A percentile compares a stretch with the other conserved stretches of the same genome.
Evolutionary conservation across 2,888 invertebrate genomes (phyloP).

Genomic region (Drosophila tripunctata): DNA sequence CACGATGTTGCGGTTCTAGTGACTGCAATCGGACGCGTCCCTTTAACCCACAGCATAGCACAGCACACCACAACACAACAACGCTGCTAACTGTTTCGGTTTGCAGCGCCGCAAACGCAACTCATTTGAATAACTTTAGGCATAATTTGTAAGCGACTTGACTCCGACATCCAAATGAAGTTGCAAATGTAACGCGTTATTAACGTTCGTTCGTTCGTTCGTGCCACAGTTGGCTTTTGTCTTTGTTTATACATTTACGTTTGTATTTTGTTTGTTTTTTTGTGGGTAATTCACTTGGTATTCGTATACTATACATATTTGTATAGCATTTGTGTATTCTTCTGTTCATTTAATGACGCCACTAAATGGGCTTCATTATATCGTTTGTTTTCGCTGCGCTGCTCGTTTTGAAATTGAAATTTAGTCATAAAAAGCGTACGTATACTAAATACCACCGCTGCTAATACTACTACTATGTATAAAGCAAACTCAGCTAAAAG

Average conservation of each 20-base stretch:
- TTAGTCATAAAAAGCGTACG: slow-evolving; percentile 65
- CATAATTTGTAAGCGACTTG: slow-evolving; percentile 75
- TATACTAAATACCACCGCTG: too few relatives aligned
- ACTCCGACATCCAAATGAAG: slow-evolving; percentile 59
- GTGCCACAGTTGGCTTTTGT: slow-evolving; percentile 64
- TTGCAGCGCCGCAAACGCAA: slow-evolving; percentile 54
- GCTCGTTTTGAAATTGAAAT: slow-evolving; percentile 68
- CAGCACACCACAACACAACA: neutral
- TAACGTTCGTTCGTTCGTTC: slow-evolving; percentile 79
- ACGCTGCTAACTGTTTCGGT: slow-evolving; percentile 51
- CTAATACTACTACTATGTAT: too few relatives aligned
- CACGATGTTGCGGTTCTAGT: slow-evolving; percentile 61
- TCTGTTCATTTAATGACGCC: slow-evolving; percentile 73
- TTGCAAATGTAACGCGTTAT: slow-evolving; percentile 81
- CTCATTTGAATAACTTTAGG: slow-evolving; percentile 80
- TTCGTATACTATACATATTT: slow-evolving; percentile 14
- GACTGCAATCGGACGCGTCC: slow-evolving; percentile 55
- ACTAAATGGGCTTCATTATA: slow-evolving; percentile 81
- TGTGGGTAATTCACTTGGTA: slow-evolving; percentile 17
- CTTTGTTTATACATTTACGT: slow-evolving; percentile 8
- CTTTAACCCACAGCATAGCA: neutral
- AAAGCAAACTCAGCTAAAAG: slow-evolving; percentile 39
- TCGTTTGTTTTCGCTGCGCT: slow-evolving; percentile 58
- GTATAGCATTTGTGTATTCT: slow-evolving; percentile 35
- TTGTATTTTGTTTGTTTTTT: too few relatives aligned